These are phyloP conservation scores for Blennius ocellaris DNA, from an alignment of 2,113 vertebrate species.

Conservation along the genomic window DNA sequence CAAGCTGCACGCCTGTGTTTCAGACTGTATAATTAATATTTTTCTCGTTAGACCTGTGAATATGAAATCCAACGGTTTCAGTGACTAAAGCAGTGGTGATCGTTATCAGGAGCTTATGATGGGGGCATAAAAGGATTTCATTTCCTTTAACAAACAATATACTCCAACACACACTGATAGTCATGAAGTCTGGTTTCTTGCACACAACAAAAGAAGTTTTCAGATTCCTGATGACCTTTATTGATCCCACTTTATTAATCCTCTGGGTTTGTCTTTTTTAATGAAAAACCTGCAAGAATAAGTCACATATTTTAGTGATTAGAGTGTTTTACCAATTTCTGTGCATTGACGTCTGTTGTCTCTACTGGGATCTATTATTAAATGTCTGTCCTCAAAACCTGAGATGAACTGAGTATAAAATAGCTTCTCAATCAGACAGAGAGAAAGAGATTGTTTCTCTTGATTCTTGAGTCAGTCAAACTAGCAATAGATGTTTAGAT, in stretches of 20 bases:
- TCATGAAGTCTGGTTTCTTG: slow-evolving; percentile 8
- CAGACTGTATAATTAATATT: slow-evolving; percentile 64
- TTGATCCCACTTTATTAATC: slow-evolving; percentile 2
- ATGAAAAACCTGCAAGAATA: neutral
- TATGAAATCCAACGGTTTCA: slow-evolving; percentile 41
- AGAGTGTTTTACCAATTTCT: neutral
- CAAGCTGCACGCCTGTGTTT: slow-evolving; percentile 50
- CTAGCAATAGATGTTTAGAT: no score
- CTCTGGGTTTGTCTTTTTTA: slow-evolving; percentile 2
- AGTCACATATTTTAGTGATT: neutral
- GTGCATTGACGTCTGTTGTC: no score
- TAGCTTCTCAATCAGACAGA: no score
- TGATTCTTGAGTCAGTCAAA: no score
- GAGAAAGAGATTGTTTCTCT: no score
- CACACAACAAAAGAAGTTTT: slow-evolving; percentile 1
- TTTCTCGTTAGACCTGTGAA: slow-evolving; percentile 45
- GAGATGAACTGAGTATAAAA: no score
- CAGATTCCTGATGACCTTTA: slow-evolving; percentile 2
- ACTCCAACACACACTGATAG: neutral
- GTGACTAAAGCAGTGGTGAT: slow-evolving; percentile 31
- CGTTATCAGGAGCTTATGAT: slow-evolving; percentile 44
- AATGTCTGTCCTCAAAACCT: no score
- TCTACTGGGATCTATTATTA: no score
- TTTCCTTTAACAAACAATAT: slow-evolving; percentile 27
- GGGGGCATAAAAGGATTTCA: slow-evolving; percentile 31